Conservation (phyloP, 2,113 vertebrate species). For the Lontra canadensis region DNA sequence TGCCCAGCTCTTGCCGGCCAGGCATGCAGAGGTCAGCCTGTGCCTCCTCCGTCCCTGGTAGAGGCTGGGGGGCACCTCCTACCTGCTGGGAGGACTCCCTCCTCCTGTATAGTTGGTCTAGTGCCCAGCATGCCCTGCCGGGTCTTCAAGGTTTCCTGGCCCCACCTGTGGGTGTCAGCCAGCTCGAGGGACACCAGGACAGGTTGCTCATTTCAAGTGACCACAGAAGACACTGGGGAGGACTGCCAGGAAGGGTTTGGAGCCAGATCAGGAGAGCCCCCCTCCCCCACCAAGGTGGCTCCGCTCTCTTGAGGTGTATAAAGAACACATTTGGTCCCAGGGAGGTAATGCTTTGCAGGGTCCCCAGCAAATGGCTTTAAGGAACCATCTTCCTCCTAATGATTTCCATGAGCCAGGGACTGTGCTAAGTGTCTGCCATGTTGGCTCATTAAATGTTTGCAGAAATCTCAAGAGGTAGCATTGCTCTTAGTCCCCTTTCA, state of each 20-base stretch:
- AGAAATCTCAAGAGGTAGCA: background rate
- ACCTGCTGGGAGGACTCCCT: background rate
- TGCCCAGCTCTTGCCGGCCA: no score
- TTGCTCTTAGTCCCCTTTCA: background rate
- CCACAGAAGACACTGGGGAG: background rate
- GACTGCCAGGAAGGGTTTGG: background rate
- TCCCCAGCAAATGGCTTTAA: background rate
- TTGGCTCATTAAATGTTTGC: background rate
- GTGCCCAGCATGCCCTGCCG: background rate
- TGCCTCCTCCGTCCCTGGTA: background rate
- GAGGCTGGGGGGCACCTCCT: background rate
- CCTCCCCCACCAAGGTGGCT: accelerated
- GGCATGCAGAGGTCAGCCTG: background rate
- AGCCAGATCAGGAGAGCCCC: background rate
- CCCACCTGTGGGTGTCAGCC: background rate
- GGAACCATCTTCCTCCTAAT: background rate
- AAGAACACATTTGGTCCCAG: background rate
- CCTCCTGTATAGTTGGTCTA: no score
- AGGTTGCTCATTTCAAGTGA: background rate
- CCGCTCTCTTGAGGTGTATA: background rate
- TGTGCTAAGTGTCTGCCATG: background rate
- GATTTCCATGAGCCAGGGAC: background rate
- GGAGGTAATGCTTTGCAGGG: background rate
- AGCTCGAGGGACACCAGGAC: background rate
- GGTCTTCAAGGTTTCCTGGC: background rate